phyloP scores from a whole-genome alignment of 1,140 invertebrate species.

The Lepidurus apus region DNA sequence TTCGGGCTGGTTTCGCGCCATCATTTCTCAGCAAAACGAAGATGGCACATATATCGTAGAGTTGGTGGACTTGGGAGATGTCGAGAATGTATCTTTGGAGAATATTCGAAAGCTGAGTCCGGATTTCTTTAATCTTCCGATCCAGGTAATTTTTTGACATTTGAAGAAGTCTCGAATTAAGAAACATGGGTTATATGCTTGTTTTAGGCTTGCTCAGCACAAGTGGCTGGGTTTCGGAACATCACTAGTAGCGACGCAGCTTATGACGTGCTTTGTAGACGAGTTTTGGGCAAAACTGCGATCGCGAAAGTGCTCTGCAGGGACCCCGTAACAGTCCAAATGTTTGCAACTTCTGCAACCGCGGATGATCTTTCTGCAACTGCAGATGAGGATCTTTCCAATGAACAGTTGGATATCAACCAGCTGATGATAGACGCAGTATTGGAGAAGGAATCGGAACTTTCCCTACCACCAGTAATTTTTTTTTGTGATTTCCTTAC shows the following conservation, averaged over 20 bases:
- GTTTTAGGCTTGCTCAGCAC: not conserved
- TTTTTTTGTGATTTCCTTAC: not conserved
- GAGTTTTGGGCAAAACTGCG: not conserved
- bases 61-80: not conserved
- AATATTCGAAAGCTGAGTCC: not conserved
- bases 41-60: not conserved
- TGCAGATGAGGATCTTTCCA: not conserved
- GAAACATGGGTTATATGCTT: not conserved
- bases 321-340: not conserved
- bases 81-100: not conserved
- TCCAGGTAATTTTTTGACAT: not conserved
- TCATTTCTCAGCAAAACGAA: not conserved
- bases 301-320: not conserved
- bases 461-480: slow-evolving; percentile 8
- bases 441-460: not conserved
- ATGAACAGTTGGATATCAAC: not conserved
- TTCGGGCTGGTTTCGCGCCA: not conserved
- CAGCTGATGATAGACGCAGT: not conserved
- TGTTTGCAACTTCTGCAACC: not conserved
- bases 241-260: not conserved
- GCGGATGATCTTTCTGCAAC: too few species aligned
- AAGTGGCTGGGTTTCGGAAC: not conserved
- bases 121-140: not conserved
- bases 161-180: not conserved
- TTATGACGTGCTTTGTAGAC: not conserved